Evolutionary conservation across 2,888 invertebrate species (phyloP).

Genomic region (Agrotis exclamationis): DNA sequence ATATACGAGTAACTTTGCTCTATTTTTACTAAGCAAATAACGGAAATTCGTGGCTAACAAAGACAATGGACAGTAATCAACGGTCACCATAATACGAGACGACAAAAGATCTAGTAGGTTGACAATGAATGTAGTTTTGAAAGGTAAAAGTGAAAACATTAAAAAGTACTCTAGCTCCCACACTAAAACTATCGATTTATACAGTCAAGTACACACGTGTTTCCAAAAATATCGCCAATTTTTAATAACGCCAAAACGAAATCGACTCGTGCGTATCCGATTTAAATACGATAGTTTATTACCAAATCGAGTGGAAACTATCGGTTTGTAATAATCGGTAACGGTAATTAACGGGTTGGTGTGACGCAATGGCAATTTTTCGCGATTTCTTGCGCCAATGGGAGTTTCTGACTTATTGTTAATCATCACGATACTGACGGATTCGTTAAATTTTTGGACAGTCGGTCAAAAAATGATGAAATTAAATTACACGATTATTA

Average conservation of each 20-base stretch:
- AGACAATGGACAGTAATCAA: slow-evolving; percentile 18
- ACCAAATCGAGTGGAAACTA: slow-evolving; percentile 82
- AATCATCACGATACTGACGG: slow-evolving; percentile 79
- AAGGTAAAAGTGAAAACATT: background rate
- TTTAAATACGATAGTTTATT: slow-evolving; percentile 70
- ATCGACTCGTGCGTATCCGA: slow-evolving; percentile 69
- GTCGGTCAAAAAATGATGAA: slow-evolving; percentile 16
- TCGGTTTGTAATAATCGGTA: slow-evolving; percentile 84
- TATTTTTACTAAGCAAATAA: background rate
- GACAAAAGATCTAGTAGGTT: background rate
- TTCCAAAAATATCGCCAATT: background rate
- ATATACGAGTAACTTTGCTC: background rate
- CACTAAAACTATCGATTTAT: slow-evolving; percentile 7
- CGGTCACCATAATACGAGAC: background rate
- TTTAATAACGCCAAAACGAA: slow-evolving; percentile 53
- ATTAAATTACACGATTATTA: slow-evolving; percentile 21
- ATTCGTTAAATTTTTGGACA: slow-evolving; percentile 16
- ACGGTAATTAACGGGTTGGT: slow-evolving; percentile 82
- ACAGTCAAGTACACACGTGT: slow-evolving; percentile 14
- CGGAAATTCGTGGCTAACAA: background rate
- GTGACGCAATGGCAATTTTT: slow-evolving; percentile 85
- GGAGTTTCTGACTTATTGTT: slow-evolving; percentile 84
- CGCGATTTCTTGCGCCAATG: slow-evolving; percentile 84
- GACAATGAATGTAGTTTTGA: background rate
- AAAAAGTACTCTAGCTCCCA: slow-evolving; percentile 1